These are phyloP conservation scores for Chamaea fasciata DNA, from an alignment of 2,113 vertebrate genomes.

Conservation along the genomic window DNA sequence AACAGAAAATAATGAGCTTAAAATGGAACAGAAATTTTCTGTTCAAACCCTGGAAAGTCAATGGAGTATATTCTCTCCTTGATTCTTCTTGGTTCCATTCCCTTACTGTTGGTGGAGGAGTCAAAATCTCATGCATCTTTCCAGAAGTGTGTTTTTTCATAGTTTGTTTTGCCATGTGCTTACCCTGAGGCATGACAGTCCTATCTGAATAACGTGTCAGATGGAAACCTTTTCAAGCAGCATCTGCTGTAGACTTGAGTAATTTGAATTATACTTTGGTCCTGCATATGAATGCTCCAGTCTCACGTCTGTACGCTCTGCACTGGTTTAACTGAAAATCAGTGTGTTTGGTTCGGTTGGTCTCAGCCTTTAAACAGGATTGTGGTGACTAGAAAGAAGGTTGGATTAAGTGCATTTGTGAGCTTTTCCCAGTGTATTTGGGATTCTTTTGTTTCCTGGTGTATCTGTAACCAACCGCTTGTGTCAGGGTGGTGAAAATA, in stretches of 20 bases:
- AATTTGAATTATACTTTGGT: neutral
- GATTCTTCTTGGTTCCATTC: neutral
- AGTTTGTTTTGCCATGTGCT: neutral
- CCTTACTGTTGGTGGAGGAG: neutral
- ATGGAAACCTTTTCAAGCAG: neutral
- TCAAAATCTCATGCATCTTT: neutral
- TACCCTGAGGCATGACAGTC: neutral
- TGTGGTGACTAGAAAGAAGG: neutral
- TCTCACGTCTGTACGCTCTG: neutral
- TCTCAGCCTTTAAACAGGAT: neutral
- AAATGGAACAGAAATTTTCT: neutral
- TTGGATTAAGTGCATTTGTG: neutral
- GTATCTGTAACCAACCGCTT: neutral
- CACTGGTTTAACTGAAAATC: neutral
- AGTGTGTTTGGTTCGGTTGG: fast-evolving
- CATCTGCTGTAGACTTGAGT: neutral
- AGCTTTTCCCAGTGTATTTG: neutral
- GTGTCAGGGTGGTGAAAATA: neutral
- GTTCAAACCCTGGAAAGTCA: neutral
- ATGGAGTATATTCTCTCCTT: neutral
- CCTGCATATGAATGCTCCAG: fast-evolving
- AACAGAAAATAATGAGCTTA: neutral
- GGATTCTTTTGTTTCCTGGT: neutral
- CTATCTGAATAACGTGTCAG: neutral
- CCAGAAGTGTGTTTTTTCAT: neutral